Conservation (phyloP, 2,888 invertebrate species). For the Platycheirus rosarum region DNA sequence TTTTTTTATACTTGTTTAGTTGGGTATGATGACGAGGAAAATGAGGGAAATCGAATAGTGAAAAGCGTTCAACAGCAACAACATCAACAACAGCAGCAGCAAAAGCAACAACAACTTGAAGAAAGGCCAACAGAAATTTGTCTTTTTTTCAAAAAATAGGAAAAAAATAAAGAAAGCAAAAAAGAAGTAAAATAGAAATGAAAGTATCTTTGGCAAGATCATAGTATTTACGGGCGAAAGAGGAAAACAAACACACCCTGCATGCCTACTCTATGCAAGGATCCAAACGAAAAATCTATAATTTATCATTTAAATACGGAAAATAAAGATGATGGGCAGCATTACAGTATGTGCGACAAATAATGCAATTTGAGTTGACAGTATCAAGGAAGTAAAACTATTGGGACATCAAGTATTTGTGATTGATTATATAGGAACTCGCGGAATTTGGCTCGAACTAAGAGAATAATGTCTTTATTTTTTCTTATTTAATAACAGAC, state of each 20-base stretch:
- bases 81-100: conserved; percentile 10
- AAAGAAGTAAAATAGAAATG: conserved; percentile 60
- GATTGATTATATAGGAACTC: no score
- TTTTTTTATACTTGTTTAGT: conserved; percentile 8
- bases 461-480: no score
- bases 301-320: conserved; percentile 65
- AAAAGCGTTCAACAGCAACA: conserved; percentile 43
- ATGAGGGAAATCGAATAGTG: conserved; percentile 67
- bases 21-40: conserved; percentile 33
- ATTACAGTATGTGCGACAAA: conserved; percentile 40
- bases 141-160: conserved; percentile 29
- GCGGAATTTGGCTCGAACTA: no score
- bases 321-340: conserved; percentile 53
- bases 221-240: conserved; percentile 40
- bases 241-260: conserved; percentile 38
- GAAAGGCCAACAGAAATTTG: conserved; percentile 53
- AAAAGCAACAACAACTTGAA: conserved; percentile 44
- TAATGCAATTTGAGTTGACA: no score
- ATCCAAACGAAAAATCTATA: conserved; percentile 65
- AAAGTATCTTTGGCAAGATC: conserved; percentile 67
- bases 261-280: conserved; percentile 48
- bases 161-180: no score
- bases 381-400: no score
- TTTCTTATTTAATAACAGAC: no score
- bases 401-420: no score